phyloP scores from a whole-genome alignment of 2,797 vertebrate species.

The Peromyscus melanophrys region DNA sequence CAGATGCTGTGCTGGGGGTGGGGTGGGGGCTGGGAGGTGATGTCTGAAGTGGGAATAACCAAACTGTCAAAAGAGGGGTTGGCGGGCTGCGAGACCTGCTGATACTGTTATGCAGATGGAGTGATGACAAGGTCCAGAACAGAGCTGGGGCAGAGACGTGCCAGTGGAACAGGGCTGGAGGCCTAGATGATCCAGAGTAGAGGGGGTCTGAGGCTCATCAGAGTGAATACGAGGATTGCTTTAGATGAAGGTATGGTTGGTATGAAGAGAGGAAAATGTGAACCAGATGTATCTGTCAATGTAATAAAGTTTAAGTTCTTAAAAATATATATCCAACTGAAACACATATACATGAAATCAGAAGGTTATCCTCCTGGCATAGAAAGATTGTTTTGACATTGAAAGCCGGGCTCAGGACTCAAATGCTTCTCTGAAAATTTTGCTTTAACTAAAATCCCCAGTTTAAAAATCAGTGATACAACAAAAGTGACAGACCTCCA shows the following conservation, averaged over 20 bases:
- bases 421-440: constrained; percentile 49
- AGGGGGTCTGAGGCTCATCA: neutral
- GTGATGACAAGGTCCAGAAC: neutral
- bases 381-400: constrained; percentile 41
- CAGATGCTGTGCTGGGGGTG: neutral
- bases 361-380: constrained; percentile 3
- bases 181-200: neutral
- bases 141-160: neutral
- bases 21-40: neutral
- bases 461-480: constrained; percentile 34
- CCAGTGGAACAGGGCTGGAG: neutral
- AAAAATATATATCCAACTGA: constrained; percentile 4
- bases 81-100: neutral
- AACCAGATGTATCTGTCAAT: neutral
- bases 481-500: neutral
- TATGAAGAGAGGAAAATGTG: neutral
- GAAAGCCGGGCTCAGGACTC: neutral
- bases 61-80: neutral
- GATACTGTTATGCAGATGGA: neutral
- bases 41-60: neutral
- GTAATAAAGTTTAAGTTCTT: neutral
- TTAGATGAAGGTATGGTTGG: neutral
- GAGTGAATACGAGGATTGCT: neutral
- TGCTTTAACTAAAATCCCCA: constrained; percentile 37
- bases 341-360: constrained; percentile 32